Evolutionary conservation across 1,140 invertebrate genomes (phyloP).

Genomic region (Coelopa frigida): DNA sequence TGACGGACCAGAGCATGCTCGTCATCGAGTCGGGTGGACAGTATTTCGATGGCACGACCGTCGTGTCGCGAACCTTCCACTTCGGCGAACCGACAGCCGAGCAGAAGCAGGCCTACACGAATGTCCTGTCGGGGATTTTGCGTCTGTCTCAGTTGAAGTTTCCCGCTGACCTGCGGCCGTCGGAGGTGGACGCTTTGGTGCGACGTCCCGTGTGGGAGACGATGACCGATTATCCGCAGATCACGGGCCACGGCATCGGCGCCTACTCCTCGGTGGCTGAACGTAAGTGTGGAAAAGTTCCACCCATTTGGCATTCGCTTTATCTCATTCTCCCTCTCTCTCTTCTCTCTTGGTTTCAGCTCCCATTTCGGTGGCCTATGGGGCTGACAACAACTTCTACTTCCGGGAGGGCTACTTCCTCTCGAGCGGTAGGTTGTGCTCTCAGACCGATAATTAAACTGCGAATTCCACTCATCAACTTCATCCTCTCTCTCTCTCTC

Average conservation of each 20-base stretch:
- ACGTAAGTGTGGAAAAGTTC: slow-evolving; percentile 20
- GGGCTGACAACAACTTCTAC: slow-evolving; percentile 48
- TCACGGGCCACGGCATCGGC: slow-evolving; percentile 86
- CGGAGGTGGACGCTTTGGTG: slow-evolving; percentile 67
- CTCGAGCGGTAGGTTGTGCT: slow-evolving; percentile 61
- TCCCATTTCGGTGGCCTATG: slow-evolving; percentile 60
- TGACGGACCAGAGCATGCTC: slow-evolving; percentile 61
- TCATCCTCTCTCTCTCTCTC: not conserved
- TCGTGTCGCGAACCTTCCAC: slow-evolving; percentile 86
- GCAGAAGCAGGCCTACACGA: slow-evolving; percentile 77
- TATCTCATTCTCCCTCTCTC: slow-evolving; percentile 14
- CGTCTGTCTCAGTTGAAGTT: slow-evolving; percentile 61
- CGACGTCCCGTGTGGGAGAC: slow-evolving; percentile 71
- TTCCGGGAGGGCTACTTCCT: slow-evolving; percentile 80
- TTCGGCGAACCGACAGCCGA: slow-evolving; percentile 70
- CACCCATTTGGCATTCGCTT: not conserved
- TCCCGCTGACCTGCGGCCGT: slow-evolving; percentile 57
- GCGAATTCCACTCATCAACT: not conserved
- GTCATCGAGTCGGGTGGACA: slow-evolving; percentile 68
- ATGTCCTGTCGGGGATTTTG: slow-evolving; percentile 82
- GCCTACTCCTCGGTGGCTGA: slow-evolving; percentile 58
- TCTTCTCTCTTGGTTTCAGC: too few relatives aligned
- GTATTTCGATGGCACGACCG: slow-evolving; percentile 84
- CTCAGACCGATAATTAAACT: not conserved
- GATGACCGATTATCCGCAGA: slow-evolving; percentile 76